phyloP scores from a whole-genome alignment of 1,140 invertebrate genomes.

The Manduca sexta region DNA sequence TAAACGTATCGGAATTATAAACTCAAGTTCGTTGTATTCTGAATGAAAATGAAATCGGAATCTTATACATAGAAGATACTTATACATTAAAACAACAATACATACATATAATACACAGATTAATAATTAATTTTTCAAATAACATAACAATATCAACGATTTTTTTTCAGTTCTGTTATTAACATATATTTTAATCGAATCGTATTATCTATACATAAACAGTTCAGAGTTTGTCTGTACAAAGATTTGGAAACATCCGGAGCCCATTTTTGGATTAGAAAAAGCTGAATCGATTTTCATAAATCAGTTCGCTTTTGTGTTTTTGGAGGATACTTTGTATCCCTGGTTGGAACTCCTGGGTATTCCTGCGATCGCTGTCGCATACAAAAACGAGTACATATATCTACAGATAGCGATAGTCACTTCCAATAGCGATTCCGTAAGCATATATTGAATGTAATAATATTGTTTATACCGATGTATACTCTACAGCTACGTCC shows the following conservation, averaged over 20 bases:
- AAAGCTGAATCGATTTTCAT: too few species aligned
- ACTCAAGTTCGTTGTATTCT: constrained; percentile 52
- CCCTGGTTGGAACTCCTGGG: too few species aligned
- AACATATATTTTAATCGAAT: constrained; percentile 53
- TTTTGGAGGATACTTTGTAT: too few species aligned
- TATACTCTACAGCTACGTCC: constrained; percentile 38
- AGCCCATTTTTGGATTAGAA: neutral
- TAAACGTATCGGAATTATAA: constrained; percentile 8
- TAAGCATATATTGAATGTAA: neutral
- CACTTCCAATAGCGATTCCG: constrained; percentile 20
- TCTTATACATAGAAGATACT: constrained; percentile 40
- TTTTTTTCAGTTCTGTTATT: constrained; percentile 72
- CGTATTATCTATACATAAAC: constrained; percentile 31
- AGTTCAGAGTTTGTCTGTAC: constrained; percentile 4
- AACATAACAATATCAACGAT: constrained; percentile 66
- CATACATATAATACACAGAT: constrained; percentile 61
- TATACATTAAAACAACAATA: constrained; percentile 68
- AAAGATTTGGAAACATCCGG: constrained; percentile 4
- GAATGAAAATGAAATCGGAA: constrained; percentile 23
- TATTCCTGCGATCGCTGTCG: too few species aligned
- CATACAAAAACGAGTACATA: neutral
- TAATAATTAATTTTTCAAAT: constrained; percentile 48
- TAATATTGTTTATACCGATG: too few species aligned
- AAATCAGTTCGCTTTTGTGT: too few species aligned
- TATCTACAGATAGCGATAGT: too few species aligned